Evolutionary conservation across 2,888 invertebrate species (phyloP).

Genomic region (Stenolophus ochropezus): DNA sequence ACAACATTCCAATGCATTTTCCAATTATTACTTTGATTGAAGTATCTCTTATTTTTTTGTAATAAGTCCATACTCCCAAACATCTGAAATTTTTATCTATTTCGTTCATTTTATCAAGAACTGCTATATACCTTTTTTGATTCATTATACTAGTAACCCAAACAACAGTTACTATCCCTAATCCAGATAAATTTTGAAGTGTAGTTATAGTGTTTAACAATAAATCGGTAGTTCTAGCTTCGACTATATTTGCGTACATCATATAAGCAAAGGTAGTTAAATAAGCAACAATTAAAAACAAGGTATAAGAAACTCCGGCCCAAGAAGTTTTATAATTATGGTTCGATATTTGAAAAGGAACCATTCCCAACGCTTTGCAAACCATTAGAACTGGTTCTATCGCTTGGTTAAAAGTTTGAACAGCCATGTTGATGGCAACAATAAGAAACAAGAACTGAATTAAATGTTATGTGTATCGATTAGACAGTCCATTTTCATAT

Average conservation of each 20-base stretch:
- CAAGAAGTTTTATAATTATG: conserved; percentile 61
- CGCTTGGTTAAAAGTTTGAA: conserved; percentile 60
- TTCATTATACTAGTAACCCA: conserved; percentile 61
- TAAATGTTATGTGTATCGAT: conserved; percentile 13
- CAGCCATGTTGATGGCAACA: background rate
- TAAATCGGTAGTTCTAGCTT: conserved; percentile 16
- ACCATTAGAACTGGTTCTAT: conserved; percentile 61
- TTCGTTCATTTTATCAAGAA: conserved; percentile 63
- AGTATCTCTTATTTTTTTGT: conserved; percentile 60
- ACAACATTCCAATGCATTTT: conserved; percentile 58
- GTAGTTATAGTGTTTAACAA: conserved; percentile 47
- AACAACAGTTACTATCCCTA: conserved; percentile 60
- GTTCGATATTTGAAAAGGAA: conserved; percentile 59
- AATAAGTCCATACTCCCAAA: conserved; percentile 64
- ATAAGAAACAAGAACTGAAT: background rate
- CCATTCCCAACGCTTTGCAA: conserved; percentile 61
- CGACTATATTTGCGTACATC: conserved; percentile 12
- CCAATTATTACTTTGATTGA: conserved; percentile 58
- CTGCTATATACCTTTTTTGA: conserved; percentile 62
- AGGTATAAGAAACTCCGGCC: conserved; percentile 42
- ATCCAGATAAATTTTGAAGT: conserved; percentile 49
- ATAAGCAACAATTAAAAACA: conserved; percentile 42
- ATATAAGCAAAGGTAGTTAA: conserved; percentile 41
- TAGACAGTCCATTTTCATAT: conserved; percentile 28
- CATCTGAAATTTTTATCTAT: conserved; percentile 63